A percentile compares a stretch with the other conserved stretches of the same genome.
Evolutionary conservation across 2,113 vertebrate species (phyloP).

Genomic region (Phodopus roborovskii): DNA sequence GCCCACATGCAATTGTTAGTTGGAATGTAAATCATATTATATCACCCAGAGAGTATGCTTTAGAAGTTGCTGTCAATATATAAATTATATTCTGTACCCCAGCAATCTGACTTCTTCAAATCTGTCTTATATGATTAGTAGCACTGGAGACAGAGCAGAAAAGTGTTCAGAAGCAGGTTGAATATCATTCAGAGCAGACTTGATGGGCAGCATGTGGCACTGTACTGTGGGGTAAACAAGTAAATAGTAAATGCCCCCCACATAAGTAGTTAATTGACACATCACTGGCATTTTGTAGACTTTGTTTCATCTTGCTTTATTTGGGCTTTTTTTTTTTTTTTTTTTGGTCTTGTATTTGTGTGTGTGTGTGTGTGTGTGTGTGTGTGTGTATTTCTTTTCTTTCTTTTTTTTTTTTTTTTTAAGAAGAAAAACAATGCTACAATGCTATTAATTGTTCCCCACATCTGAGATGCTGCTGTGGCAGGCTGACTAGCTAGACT

Average conservation of each 20-base stretch:
- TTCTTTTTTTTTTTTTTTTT: neutral
- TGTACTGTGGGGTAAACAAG: neutral
- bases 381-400: neutral
- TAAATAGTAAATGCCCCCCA: neutral
- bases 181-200: neutral
- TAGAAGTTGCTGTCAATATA: neutral
- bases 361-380: neutral
- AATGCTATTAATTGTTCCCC: neutral
- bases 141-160: neutral
- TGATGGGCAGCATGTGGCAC: neutral
- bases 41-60: neutral
- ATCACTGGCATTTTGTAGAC: neutral
- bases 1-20: neutral
- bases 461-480: neutral
- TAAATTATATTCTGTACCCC: neutral
- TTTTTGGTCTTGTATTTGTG: neutral
- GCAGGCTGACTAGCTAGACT: neutral
- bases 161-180: slow-evolving; percentile 39
- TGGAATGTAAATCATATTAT: neutral
- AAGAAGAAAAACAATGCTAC: neutral
- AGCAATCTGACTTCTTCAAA: neutral
- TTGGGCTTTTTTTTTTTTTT: neutral
- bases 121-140: neutral
- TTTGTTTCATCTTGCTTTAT: neutral
- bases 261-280: neutral